Base-by-base conservation (phyloP, 2,113 vertebrate genomes). In the Amia ocellicauda region DNA sequence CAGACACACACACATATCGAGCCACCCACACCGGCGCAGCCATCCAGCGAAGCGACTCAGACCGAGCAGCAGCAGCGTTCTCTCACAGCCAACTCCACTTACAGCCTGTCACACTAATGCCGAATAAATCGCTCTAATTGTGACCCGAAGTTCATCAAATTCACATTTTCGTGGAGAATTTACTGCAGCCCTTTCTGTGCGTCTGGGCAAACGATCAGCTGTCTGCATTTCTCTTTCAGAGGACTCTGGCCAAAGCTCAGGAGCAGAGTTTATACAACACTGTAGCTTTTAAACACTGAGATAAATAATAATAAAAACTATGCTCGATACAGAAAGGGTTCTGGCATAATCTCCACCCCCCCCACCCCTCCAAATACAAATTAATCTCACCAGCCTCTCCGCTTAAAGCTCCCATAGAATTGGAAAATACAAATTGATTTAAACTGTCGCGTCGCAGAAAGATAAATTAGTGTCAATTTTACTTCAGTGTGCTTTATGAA, bases 41-140 rank as follows among this genome's bases (percentile, higher is more conserved):
- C 16, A 50, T 7, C 7, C 4, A 19, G 10, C 14, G 16, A 5
- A 43, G 4, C 16, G 23, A 40, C n/a, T 20, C 19, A 20, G 20
- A 13, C 16, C 66, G 75, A 69, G 79, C 70, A 79, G 79, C 76
- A 87, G 75, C 29, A 69, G 69, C 63, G 67, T 89, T 84, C 86
- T 75, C 76, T 73, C 77, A 66, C 62, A 83, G 78, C 83, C 76
- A 73, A 75, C 84, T 83, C 70, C 75, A 83, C 78, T 89, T 90
- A 80, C 66, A 80, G 51, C 74, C 69, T 88, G 83, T 85, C 80
- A 84, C 68, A 67, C 82, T 89, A 79, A 87, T 81, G 77, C 80
- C 80, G 88, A 90, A 90, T 87, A 88, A 90, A 89, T 91, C 88
- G 88, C 77, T 87, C 77, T 94, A 94, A 92, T 92, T 89, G 66